A percentile compares a stretch with the other conserved stretches of the same genome.
phyloP scores from a whole-genome alignment of 1,140 invertebrate genomes.

The Agrypnia vestita region DNA sequence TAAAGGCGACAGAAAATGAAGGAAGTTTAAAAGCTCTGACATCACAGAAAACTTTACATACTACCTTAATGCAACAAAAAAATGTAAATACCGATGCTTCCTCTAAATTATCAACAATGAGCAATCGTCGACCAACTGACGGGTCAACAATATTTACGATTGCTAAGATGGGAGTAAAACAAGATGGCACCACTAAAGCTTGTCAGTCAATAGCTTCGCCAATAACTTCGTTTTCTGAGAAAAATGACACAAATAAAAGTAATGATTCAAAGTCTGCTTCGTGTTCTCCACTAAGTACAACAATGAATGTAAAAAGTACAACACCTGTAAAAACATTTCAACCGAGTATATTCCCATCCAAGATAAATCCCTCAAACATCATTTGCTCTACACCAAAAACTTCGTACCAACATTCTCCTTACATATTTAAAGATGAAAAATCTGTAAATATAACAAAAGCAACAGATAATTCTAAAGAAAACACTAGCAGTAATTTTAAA shows the following conservation, averaged over 20 bases:
- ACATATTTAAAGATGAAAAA: constrained; percentile 41
- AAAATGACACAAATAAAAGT: constrained; percentile 41
- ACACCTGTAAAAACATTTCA: constrained; percentile 30
- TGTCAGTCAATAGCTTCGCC: constrained; percentile 58
- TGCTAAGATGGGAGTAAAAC: constrained; percentile 49
- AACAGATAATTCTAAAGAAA: not conserved
- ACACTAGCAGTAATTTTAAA: not conserved
- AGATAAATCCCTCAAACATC: constrained; percentile 44
- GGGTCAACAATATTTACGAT: constrained; percentile 56
- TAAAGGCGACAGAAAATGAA: too few relatives aligned
- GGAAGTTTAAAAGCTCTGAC: not conserved
- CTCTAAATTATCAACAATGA: not conserved
- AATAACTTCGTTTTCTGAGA: constrained; percentile 53
- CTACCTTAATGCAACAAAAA: constrained; percentile 4
- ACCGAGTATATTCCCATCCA: not conserved
- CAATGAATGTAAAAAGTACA: not conserved
- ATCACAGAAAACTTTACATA: not conserved
- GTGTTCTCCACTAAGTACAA: constrained; percentile 3
- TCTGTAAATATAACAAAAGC: not conserved
- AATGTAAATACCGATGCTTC: not conserved
- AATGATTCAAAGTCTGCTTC: constrained; percentile 1
- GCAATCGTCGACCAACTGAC: constrained; percentile 37
- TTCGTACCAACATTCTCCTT: constrained; percentile 47
- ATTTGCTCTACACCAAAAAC: constrained; percentile 51
- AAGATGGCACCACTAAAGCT: constrained; percentile 51